Conservation (phyloP, 2,888 invertebrate genomes). For the Euclidia mi region DNA sequence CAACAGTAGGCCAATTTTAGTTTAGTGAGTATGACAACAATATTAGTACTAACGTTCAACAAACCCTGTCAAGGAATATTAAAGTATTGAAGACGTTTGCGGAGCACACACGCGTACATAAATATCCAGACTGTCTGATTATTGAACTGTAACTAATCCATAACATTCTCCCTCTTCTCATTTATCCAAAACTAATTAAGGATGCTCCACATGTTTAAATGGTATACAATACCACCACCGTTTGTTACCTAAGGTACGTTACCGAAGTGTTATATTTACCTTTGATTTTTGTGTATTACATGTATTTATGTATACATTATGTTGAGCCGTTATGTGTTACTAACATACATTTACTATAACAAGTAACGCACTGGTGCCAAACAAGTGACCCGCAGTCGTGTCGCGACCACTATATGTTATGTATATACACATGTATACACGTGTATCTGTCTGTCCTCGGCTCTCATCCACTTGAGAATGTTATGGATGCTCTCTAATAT, state of each 20-base stretch:
- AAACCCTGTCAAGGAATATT: too few relatives aligned
- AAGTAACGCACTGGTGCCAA: constrained; percentile 84
- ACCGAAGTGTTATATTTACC: constrained; percentile 80
- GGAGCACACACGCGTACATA: constrained; percentile 64
- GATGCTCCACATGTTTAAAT: constrained; percentile 88
- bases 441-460: constrained; percentile 46
- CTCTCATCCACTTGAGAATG: constrained; percentile 74
- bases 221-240: constrained; percentile 87
- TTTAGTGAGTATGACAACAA: too few relatives aligned
- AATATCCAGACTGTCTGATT: constrained; percentile 70
- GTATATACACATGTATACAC: constrained; percentile 43
- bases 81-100: too few relatives aligned
- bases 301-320: constrained; percentile 73
- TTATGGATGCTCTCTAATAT: constrained; percentile 80
- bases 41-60: too few relatives aligned
- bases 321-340: constrained; percentile 78
- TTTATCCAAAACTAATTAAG: constrained; percentile 89
- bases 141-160: constrained; percentile 88
- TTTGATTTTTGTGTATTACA: constrained; percentile 85
- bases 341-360: constrained; percentile 69
- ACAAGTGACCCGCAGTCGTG: constrained; percentile 49
- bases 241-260: constrained; percentile 88
- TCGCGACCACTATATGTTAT: constrained; percentile 42
- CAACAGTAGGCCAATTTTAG: too few relatives aligned
- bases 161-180: constrained; percentile 90